Evolutionary conservation across 1,140 invertebrate genomes (phyloP).

Genomic region (Aricia agestis): DNA sequence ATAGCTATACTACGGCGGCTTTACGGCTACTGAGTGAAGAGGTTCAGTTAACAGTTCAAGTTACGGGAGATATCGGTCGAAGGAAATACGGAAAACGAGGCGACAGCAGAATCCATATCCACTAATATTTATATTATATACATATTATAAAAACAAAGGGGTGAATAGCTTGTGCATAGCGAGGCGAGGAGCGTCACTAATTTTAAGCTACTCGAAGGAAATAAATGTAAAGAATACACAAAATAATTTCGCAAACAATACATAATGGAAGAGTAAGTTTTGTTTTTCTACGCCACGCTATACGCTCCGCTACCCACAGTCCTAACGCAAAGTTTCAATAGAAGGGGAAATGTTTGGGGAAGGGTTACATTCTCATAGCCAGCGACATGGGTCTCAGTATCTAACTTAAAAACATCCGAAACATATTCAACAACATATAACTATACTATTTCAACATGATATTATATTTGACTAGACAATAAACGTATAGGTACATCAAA

Average conservation of each 20-base stretch:
- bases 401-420: background rate
- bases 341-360: constrained; percentile 4
- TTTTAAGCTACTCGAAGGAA: background rate
- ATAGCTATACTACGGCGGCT: background rate
- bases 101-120: background rate
- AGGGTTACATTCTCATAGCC: constrained; percentile 2
- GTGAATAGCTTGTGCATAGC: constrained; percentile 7
- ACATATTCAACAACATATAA: background rate
- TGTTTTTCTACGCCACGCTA: constrained; percentile 7
- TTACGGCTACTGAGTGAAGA: background rate
- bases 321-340: background rate
- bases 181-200: constrained; percentile 7
- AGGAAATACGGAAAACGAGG: background rate
- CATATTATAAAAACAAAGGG: background rate
- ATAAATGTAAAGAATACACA: constrained; percentile 4
- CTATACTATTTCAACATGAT: background rate
- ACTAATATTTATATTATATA: background rate
- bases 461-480: constrained; percentile 13
- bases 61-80: background rate
- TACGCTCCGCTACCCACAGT: constrained; percentile 10
- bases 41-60: background rate
- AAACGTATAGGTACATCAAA: constrained; percentile 7
- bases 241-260: constrained; percentile 9
- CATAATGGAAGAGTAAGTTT: constrained; percentile 1
- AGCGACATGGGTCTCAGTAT: constrained; percentile 8